Conservation (phyloP, 2,888 invertebrate species). For the Smittia sp. region DNA sequence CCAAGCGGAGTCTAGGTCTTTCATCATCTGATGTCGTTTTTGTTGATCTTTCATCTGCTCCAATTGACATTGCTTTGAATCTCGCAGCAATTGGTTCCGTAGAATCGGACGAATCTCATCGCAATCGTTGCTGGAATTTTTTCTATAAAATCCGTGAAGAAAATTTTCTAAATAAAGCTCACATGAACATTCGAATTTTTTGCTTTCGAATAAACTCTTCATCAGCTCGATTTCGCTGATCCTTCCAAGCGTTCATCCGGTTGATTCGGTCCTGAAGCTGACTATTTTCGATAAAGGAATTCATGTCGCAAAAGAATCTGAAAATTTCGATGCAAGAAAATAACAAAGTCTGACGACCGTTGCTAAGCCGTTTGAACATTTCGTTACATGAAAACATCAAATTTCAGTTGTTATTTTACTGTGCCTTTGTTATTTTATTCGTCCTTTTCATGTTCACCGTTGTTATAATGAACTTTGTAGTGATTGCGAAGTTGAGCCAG, state of each 20-base stretch:
- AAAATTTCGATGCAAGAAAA: slow-evolving; percentile 5
- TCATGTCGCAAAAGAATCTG: neutral
- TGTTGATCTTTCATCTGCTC: slow-evolving; percentile 33
- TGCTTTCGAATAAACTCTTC: slow-evolving; percentile 22
- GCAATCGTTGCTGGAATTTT: slow-evolving; percentile 16
- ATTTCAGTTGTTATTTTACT: neutral
- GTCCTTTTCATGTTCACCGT: neutral
- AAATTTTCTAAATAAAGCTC: slow-evolving; percentile 16
- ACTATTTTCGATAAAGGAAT: neutral
- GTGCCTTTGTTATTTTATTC: neutral
- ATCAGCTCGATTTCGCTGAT: slow-evolving; percentile 13
- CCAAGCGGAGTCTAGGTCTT: slow-evolving; percentile 21
- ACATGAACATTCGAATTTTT: slow-evolving; percentile 32
- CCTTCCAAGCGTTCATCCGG: slow-evolving; percentile 38
- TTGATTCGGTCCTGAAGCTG: slow-evolving; percentile 36
- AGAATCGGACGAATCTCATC: slow-evolving; percentile 34
- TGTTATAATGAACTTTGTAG: slow-evolving; percentile 18
- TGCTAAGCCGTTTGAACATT: neutral
- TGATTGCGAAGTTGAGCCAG: slow-evolving; percentile 13
- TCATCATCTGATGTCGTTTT: neutral
- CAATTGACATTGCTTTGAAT: slow-evolving; percentile 39
- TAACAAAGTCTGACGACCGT: neutral
- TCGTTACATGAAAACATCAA: neutral
- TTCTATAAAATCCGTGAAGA: neutral
- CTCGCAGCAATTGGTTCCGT: slow-evolving; percentile 9